Evolutionary conservation across 2,888 invertebrate genomes (phyloP), one percentile per base, ranked within the genome.

Genomic region (Philonicus albiceps): DNA sequence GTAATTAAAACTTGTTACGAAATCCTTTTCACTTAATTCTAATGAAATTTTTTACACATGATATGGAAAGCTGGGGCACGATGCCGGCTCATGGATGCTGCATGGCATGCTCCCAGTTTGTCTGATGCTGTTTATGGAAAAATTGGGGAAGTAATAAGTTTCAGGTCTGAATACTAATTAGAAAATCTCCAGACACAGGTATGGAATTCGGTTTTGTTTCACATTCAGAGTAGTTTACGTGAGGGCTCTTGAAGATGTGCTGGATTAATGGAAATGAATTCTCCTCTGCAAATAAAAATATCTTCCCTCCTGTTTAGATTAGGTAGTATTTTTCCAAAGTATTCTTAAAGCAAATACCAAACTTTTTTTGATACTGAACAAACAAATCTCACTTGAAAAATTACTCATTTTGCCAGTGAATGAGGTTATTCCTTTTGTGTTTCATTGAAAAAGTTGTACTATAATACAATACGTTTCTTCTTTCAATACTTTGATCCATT

Each of bases 11-110:
- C 49, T 49, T 80, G 80, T 49, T 80, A 49, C 49, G 27, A 80
- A 53, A 80, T 80, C 30, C 80, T 80, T 80, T 80, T 76, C 76
- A 40, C 76, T 76, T 76, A 76, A 76, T 37, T 40, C 40, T 76
- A 76, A 76, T 76, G 76, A 76, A 76, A 76, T 76, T 76, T 76
- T 76, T 76, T 76, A 76, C 76, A 76, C 76, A 76, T 76, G 76
- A 76, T 22, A 40, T 76, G 40, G 13, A 76, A 76, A 11, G 40
- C 27, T n/a, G 27, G 37, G 43, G 7, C 19, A 37, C 37, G 22
- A 13, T 16, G 11, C 40, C 40, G 37, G 37, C 37, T 37, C 11
- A 43, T 22, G 37, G 76, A 27, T 27, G 19, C 27, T 40, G 22
- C 40, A 7, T 43, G 37, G 40, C 40, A n/a, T 76, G 37, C 74